Evolutionary conservation across 2,888 invertebrate genomes (phyloP).

Genomic region (Tridacna crocea): DNA sequence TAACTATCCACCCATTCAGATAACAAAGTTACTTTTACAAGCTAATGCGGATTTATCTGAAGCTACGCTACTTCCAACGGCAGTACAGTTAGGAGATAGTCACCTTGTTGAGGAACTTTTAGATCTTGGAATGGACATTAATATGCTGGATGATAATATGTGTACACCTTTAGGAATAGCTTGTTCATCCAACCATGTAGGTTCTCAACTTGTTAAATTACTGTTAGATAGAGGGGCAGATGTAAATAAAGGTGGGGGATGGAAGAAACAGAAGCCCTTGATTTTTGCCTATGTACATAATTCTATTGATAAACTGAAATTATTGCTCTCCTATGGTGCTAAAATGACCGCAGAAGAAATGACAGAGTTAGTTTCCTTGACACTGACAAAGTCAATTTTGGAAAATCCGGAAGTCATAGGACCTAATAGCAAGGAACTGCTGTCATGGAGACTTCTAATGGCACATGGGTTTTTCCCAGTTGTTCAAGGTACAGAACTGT

Average conservation of each 20-base stretch:
- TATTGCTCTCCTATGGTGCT: conserved; percentile 79
- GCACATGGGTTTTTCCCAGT: conserved; percentile 76
- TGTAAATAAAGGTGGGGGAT: conserved; percentile 77
- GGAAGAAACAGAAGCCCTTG: conserved; percentile 79
- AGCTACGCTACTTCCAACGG: conserved; percentile 77
- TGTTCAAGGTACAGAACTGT: conserved; percentile 65
- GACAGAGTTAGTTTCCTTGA: conserved; percentile 77
- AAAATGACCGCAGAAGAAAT: conserved; percentile 77
- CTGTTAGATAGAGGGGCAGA: conserved; percentile 77
- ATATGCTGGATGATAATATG: conserved; percentile 78
- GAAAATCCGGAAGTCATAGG: conserved; percentile 80
- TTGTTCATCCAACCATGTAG: conserved; percentile 72
- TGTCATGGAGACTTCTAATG: conserved; percentile 75
- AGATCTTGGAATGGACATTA: conserved; percentile 78
- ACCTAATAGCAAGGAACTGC: conserved; percentile 74
- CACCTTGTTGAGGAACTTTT: conserved; percentile 74
- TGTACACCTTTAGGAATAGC: conserved; percentile 78
- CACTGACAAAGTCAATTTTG: conserved; percentile 77
- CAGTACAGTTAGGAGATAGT: conserved; percentile 74
- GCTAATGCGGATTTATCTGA: conserved; percentile 73
- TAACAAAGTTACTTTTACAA: conserved; percentile 74
- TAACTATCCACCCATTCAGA: conserved; percentile 75
- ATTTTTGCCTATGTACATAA: conserved; percentile 80
- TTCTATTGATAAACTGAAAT: conserved; percentile 77
- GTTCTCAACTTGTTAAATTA: conserved; percentile 70